Conservation (phyloP, 2,113 vertebrate genomes). For the Petrocephalus zakoni region DNA sequence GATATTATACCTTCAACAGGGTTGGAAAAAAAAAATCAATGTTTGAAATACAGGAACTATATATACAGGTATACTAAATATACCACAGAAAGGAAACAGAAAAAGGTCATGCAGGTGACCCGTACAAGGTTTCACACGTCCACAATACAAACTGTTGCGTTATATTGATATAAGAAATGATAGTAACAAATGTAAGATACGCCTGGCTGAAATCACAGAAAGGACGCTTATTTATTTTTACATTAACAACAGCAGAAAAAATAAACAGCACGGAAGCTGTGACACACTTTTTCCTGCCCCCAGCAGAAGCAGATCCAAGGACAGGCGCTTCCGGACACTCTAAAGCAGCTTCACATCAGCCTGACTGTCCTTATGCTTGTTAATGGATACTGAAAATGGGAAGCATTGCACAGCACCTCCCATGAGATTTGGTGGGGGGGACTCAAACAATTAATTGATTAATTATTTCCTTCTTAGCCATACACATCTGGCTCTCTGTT, state of each 20-base stretch:
- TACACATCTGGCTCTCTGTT: slow-evolving; percentile 52
- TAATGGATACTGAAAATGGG: slow-evolving; percentile 55
- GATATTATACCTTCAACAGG: not conserved
- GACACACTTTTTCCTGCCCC: not conserved
- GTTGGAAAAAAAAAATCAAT: not conserved
- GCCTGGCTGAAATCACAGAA: not conserved
- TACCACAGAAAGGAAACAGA: not conserved
- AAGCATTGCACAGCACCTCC: slow-evolving; percentile 43
- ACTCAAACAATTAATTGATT: slow-evolving; percentile 37
- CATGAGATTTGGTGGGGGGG: slow-evolving; percentile 44
- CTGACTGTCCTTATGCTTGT: slow-evolving; percentile 27
- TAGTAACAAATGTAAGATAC: slow-evolving; percentile 19
- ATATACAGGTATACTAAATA: not conserved
- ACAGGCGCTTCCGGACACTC: not conserved
- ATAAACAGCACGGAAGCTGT: not conserved
- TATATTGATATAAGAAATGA: slow-evolving; percentile 25
- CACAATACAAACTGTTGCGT: not conserved
- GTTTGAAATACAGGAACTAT: not conserved
- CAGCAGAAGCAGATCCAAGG: not conserved
- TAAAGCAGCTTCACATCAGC: slow-evolving; percentile 7
- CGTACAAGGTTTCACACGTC: not conserved
- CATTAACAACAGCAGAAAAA: not conserved
- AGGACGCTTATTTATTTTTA: not conserved
- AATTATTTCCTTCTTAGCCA: slow-evolving; percentile 43
- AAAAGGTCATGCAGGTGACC: not conserved